A percentile compares a stretch with the other conserved stretches of the same genome.
Evolutionary conservation across 2,113 vertebrate species (phyloP).

Genomic region (Pollimyrus isidori): DNA sequence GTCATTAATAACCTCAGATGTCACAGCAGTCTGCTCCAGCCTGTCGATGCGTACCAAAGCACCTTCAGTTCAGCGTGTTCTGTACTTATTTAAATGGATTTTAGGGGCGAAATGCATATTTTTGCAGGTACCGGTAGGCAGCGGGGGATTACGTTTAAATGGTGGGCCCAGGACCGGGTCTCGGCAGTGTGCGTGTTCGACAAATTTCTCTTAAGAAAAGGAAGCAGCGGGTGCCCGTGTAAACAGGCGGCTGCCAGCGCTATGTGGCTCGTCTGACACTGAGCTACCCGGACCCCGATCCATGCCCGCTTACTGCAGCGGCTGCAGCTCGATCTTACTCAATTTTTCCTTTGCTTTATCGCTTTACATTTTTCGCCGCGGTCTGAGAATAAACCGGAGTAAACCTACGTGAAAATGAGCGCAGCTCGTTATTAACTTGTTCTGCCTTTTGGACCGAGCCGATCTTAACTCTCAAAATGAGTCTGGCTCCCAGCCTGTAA

Average conservation of each 20-base stretch:
- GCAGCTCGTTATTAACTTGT: conserved; percentile 7
- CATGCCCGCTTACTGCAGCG: neutral
- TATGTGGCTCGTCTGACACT: neutral
- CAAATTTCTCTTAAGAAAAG: neutral
- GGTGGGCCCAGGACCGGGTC: neutral
- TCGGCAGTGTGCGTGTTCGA: neutral
- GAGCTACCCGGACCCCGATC: neutral
- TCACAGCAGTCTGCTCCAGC: neutral
- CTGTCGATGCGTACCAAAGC: neutral
- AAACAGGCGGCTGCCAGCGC: neutral
- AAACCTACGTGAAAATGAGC: neutral
- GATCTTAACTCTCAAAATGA: conserved; percentile 5
- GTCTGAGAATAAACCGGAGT: neutral
- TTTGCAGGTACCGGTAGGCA: neutral
- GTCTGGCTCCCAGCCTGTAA: conserved; percentile 17
- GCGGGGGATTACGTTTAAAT: neutral
- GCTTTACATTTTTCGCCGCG: neutral
- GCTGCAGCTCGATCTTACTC: neutral
- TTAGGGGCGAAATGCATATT: neutral
- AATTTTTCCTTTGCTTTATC: neutral
- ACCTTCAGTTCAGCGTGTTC: neutral
- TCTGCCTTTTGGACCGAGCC: neutral
- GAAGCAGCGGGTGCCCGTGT: neutral
- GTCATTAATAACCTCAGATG: neutral
- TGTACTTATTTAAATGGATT: neutral